Percentiles rank a stretch among this genome's conserved stretches.
Conservation (phyloP, 2,888 invertebrate species). For the Eugnorisma glareosa region DNA sequence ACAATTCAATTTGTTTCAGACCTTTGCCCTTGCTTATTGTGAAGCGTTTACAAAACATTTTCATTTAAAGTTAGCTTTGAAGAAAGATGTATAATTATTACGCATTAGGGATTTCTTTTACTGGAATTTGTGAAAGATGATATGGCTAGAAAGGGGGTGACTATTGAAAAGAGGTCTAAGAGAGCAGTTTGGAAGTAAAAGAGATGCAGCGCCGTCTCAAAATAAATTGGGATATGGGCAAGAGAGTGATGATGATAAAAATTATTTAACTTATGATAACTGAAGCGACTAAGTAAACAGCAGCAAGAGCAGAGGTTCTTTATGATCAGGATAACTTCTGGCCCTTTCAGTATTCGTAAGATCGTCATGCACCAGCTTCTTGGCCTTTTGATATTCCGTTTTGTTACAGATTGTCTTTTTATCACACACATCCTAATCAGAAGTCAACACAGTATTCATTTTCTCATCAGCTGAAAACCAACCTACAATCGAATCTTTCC, state of each 20-base stretch:
- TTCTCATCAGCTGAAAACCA: neutral
- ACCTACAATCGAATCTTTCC: neutral
- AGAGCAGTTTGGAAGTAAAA: neutral
- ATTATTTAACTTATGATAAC: neutral
- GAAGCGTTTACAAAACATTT: conserved; percentile 5
- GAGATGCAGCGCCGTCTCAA: neutral
- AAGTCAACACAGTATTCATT: neutral
- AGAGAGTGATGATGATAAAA: neutral
- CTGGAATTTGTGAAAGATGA: neutral
- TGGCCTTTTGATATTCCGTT: neutral
- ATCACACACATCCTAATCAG: neutral
- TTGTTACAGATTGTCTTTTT: neutral
- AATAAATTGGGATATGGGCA: neutral
- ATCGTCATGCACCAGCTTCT: neutral
- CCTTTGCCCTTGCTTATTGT: conserved; percentile 36
- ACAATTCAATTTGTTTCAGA: conserved; percentile 44
- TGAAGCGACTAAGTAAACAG: neutral
- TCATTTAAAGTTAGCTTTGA: neutral
- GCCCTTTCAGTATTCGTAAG: neutral
- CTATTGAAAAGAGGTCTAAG: neutral
- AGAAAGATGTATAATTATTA: neutral
- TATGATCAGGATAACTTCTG: neutral
- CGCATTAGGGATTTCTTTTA: neutral
- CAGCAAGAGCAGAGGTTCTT: neutral
- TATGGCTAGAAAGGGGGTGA: neutral